Evolutionary conservation across 2,888 invertebrate species (phyloP), one percentile per base, ranked within the genome.

Genomic region (Drosophila pegasa): DNA sequence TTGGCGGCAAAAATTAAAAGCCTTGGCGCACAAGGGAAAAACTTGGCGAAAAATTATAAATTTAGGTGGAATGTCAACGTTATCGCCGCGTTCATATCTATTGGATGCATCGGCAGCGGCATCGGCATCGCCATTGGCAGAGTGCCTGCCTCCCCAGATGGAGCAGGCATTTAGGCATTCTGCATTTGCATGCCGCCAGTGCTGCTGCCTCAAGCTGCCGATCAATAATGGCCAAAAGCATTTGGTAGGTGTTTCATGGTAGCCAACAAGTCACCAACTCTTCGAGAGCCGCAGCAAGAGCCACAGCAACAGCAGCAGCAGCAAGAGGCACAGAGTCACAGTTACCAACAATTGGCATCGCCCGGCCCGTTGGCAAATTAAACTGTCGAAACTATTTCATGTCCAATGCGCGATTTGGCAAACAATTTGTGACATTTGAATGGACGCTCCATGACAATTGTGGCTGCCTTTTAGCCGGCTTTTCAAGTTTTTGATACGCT

Each of bases 371-470:
- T 76, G 88, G 90, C 89, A 90, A 91, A 90, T 90, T 91, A 90
- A 91, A 91, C 90, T 90, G 91, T 91, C 90, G 90, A 89, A 90
- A 89, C 88, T 90, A 91, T 90, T 89, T 91, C 89, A 90, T 89
- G 90, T 91, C 89, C 84, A 83, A 82, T 76, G 76, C 78, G 86
- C 87, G 85, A 86, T 89, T 88, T 89, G 88, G 78, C 88, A 89
- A 90, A 90, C 90, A 84, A 89, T 90, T 90, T 90, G 84, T 89
- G 90, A 90, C 90, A 90, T 90, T 90, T 90, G 90, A 90, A 90
- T 90, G 88, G 90, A 86, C 89, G 73, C 71, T 75, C 82, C 74
- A 76, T 88, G 86, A 86, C 88, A 86, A 86, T 87, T 81, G 86
- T 88, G 74, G 81, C 63, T 74, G 74, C 70, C 72, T 79, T 71